A percentile compares a stretch with the other conserved stretches of the same genome.
Evolutionary conservation across 1,140 invertebrate species (phyloP).

Genomic region (Meteorus sp.): DNA sequence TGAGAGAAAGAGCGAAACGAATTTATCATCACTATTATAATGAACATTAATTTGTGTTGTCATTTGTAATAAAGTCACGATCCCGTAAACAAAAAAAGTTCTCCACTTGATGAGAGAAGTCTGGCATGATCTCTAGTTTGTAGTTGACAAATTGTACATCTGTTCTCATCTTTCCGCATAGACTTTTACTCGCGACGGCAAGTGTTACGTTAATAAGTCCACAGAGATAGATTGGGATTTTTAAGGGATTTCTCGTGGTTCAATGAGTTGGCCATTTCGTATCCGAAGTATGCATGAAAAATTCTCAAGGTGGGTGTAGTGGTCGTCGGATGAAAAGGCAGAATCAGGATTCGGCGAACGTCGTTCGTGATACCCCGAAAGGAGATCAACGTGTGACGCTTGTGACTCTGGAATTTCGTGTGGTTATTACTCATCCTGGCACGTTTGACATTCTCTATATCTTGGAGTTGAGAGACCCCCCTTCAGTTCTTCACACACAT

Average conservation of each 20-base stretch:
- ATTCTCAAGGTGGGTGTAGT: background rate
- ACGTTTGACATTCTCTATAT: constrained; percentile 20
- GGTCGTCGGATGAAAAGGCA: too few relatives aligned
- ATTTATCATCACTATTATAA: too few relatives aligned
- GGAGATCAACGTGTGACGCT: background rate
- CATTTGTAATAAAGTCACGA: too few relatives aligned
- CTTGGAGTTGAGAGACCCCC: constrained; percentile 1
- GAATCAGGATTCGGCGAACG: constrained; percentile 9
- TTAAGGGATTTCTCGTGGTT: background rate
- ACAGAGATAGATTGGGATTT: constrained; percentile 4
- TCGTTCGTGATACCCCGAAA: constrained; percentile 9
- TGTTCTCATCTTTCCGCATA: too few relatives aligned
- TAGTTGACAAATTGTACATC: too few relatives aligned
- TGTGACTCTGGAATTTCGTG: constrained; percentile 16
- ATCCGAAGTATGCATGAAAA: constrained; percentile 11
- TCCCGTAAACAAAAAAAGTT: too few relatives aligned
- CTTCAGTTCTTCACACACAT: background rate
- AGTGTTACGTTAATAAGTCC: too few relatives aligned
- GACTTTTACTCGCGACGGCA: too few relatives aligned
- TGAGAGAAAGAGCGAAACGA: too few relatives aligned
- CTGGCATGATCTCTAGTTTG: too few relatives aligned
- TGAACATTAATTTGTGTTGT: too few relatives aligned
- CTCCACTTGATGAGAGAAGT: too few relatives aligned
- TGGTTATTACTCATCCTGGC: constrained; percentile 8
- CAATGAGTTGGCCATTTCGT: background rate